A percentile compares a stretch with the other conserved stretches of the same genome.
phyloP scores from a whole-genome alignment of 1,140 invertebrate genomes.

The Drosophila kurseongensis region DNA sequence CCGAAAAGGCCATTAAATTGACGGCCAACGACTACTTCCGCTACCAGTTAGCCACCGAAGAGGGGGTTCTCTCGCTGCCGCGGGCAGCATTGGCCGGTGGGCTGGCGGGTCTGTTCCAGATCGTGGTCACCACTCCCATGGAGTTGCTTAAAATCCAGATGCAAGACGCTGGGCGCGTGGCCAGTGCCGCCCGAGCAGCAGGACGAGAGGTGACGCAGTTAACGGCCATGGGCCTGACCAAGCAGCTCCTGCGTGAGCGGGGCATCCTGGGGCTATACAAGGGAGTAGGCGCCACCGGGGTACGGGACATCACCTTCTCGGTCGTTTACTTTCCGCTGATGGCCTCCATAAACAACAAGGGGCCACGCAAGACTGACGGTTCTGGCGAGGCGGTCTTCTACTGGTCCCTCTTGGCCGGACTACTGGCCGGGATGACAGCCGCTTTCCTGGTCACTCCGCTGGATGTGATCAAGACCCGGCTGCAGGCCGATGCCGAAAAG shows the following conservation, averaged over 20 bases:
- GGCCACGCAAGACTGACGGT: constrained; percentile 89
- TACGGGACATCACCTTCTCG: constrained; percentile 97
- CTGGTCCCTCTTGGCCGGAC: constrained; percentile 95
- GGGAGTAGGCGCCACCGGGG: constrained; percentile 95
- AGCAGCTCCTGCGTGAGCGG: constrained; percentile 91
- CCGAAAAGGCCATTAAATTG: constrained; percentile 99
- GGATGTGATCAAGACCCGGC: constrained; percentile 98
- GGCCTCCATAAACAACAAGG: constrained; percentile 95
- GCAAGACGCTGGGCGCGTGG: constrained; percentile 97
- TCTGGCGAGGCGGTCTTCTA: constrained; percentile 91
- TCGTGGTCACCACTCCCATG: constrained; percentile 99
- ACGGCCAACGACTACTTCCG: constrained; percentile 99
- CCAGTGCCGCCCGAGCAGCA: constrained; percentile 87
- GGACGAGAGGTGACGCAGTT: constrained; percentile 88
- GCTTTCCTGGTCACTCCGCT: constrained; percentile 96
- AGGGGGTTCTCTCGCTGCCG: constrained; percentile 89
- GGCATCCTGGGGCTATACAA: constrained; percentile 98
- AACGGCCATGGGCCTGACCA: constrained; percentile 94
- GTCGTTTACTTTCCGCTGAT: constrained; percentile 99
- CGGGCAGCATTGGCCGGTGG: constrained; percentile 97
- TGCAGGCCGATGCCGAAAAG: constrained; percentile 94
- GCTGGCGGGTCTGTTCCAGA: constrained; percentile 98
- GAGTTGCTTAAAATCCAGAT: constrained; percentile 99
- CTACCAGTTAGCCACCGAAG: constrained; percentile 87
- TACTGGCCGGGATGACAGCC: constrained; percentile 93